phyloP scores from a whole-genome alignment of 2,797 vertebrate genomes.

The Amblyraja radiata region DNA sequence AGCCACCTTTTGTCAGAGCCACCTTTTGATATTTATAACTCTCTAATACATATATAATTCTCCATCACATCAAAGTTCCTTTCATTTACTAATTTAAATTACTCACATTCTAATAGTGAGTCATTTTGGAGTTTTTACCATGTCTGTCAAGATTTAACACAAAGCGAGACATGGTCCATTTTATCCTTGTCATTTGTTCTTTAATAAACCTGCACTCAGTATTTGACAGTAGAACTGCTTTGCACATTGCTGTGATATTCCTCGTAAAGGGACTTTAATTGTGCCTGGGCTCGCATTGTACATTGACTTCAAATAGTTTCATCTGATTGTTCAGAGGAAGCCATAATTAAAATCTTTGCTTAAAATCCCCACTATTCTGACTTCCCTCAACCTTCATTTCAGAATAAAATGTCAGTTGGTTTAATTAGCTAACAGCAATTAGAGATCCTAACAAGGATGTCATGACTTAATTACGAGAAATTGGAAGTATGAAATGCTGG shows the following conservation, averaged over 20 bases:
- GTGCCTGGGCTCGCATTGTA: background rate
- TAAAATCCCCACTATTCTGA: background rate
- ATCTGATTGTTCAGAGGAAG: background rate
- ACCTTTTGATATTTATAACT: conserved; percentile 38
- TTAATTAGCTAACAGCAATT: conserved; percentile 38
- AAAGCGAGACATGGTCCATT: background rate
- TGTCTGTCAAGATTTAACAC: background rate
- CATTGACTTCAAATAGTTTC: background rate
- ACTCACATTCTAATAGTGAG: background rate
- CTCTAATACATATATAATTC: background rate
- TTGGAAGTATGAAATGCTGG: conserved; percentile 35
- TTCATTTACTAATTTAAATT: background rate
- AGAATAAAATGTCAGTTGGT: conserved; percentile 35
- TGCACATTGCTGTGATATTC: background rate
- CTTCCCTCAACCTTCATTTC: conserved; percentile 22
- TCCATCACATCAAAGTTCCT: background rate
- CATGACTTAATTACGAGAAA: conserved; percentile 38
- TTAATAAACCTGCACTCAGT: background rate
- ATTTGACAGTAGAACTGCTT: background rate
- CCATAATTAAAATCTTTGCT: conserved; percentile 22
- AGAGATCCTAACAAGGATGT: conserved; percentile 35
- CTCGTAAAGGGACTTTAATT: background rate
- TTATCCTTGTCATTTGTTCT: background rate
- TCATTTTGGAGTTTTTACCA: background rate
- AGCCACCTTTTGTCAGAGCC: conserved; percentile 46